Evolutionary conservation across 2,888 invertebrate species (phyloP), one percentile per base, ranked within the genome.

Genomic region (Cistogaster globosa): DNA sequence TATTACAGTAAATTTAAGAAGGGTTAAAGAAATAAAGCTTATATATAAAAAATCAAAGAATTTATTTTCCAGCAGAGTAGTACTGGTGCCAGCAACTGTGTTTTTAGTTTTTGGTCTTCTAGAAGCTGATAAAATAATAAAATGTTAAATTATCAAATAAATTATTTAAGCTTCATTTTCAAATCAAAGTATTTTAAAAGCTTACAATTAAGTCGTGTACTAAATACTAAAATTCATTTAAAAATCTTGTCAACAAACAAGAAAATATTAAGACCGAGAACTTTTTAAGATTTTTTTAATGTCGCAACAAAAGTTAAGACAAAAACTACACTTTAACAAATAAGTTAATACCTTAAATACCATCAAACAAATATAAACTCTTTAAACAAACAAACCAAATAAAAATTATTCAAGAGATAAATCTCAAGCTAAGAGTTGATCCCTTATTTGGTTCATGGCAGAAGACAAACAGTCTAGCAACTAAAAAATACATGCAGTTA

Each of bases 281-380:
- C 22, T 58, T 80, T 74, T 58, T 32, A 55, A 14, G 36, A 36
- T 22, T 18, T 42, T 32, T 42, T 58, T 62, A 60, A 26, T 75
- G 57, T 22, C 5, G 18, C 8, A 57, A 42, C 14, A 20, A 18
- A 18, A 58, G 22, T 63, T 68, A 18, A 77, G 32, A 36, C 2
- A 55, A 67, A 42, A 53, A 79, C 78, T 79, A 65, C 79, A 79
- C 53, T 71, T 78, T 42, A 79, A 75, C 81, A 82, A 85, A 85
- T 82, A 79, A 79, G 58, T 85, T 85, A 82, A 85, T 71, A 79
- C 82, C 71, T 85, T 85, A 75, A 75, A 80, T 67, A 45, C 80
- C 78, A 75, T 79, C 60, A 62, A 84, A 80, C 76, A 71, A 72
- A 72, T 65, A 65, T 48, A 72, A 72, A 72, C 26, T 57, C 69